Percentiles rank a stretch among this genome's conserved stretches.
Evolutionary conservation across 2,888 invertebrate genomes (phyloP).

Genomic region (Heteropelma amictum): DNA sequence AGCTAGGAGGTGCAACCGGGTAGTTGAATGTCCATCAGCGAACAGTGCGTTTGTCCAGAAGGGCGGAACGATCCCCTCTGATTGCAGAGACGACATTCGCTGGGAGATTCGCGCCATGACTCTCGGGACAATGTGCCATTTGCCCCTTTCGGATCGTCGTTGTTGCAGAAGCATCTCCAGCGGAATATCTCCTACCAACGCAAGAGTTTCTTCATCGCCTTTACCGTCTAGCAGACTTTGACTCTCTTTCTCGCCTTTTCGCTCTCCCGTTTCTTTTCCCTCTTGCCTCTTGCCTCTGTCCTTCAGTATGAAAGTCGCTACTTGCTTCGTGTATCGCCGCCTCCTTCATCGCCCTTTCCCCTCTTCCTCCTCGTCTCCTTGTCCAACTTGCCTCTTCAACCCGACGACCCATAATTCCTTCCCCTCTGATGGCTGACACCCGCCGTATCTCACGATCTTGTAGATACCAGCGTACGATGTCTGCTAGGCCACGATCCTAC

Average conservation of each 20-base stretch:
- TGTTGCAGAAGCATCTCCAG: conserved; percentile 32
- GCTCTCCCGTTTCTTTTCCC: conserved; percentile 24
- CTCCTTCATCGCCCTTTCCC: conserved; percentile 17
- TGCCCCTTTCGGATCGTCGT: conserved; percentile 17
- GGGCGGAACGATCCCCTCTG: conserved; percentile 17
- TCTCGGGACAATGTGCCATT: not conserved
- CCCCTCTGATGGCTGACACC: conserved; percentile 61
- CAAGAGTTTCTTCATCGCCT: conserved; percentile 44
- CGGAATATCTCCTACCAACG: conserved; percentile 12
- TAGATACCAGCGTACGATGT: conserved; percentile 63
- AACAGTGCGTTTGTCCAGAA: conserved; percentile 44
- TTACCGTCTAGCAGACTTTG: conserved; percentile 14
- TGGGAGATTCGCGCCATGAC: conserved; percentile 13
- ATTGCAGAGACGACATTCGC: conserved; percentile 36
- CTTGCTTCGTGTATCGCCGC: too few species aligned
- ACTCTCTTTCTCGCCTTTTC: conserved; percentile 1
- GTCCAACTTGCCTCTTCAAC: conserved; percentile 60
- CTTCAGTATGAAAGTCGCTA: conserved; percentile 12
- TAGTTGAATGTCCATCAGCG: conserved; percentile 36
- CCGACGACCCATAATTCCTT: conserved; percentile 64
- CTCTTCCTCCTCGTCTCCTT: conserved; percentile 41
- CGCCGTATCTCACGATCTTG: conserved; percentile 71
- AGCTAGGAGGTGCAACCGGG: too few species aligned
- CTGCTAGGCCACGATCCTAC: conserved; percentile 49
- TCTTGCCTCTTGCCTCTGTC: not conserved